Evolutionary conservation across 2,888 invertebrate species (phyloP), one percentile per base, ranked within the genome.

Genomic region (Polyommatus iphigenia): DNA sequence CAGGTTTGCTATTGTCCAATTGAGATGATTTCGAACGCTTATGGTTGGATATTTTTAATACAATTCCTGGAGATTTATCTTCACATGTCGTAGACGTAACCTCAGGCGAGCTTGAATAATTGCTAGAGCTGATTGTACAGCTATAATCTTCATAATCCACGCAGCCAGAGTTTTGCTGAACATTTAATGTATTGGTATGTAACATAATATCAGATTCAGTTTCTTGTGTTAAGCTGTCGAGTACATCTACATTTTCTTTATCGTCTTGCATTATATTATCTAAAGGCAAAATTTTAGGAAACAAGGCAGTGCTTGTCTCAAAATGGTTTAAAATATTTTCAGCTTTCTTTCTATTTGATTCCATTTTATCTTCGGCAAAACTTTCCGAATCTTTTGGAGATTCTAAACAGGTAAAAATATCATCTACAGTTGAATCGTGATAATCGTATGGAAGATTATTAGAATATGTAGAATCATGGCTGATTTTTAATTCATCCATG

Each of bases 11-110:
- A 81, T 89, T 85, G 83, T 89, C 89, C 79, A 91, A 84, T 87
- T 92, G 87, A 4, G 93, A 90, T 80, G 87, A 85, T 84, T 87
- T 88, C 50, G 91, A 89, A 24, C 91, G 91, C 83, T 91, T 90
- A 78, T 87, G 90, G 79, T 89, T 93, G 2, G 90, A 91, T 82
- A 93, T 93, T 88, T 93, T 93, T 81, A 93, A 85, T 81, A 92
- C 84, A 82, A 93, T 90, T 76, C 87, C 83, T 0, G 92, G 89
- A 81, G 83, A 87, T 80, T 88, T 93, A 80, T 93, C 93, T 83
- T 94, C 93, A 24, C 91, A 88, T n/a, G 93, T 94, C 24, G 93
- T 94, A 29, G 93, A 93, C 6, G 93, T 91, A 18, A 94, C 93
- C 87, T 94, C 93, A 7, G 93, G 92, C 6, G 93, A 93, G 83